A percentile compares a stretch with the other conserved stretches of the same genome.
Conservation (phyloP, 2,797 vertebrate genomes). For the Parauchenoglanis punctatus region DNA sequence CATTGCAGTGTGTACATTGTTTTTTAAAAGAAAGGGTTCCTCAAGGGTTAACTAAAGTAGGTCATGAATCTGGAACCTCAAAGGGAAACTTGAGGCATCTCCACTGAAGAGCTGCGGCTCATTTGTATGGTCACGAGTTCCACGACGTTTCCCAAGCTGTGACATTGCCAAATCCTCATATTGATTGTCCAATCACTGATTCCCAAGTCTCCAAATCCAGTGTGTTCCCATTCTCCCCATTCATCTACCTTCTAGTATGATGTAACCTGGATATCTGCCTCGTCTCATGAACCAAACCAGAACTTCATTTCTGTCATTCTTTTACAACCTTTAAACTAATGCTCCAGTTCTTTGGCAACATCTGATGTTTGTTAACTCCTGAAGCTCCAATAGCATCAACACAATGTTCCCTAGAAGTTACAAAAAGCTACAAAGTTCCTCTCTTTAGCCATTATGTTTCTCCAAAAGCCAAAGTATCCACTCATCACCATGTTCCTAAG, state of each 20-base stretch:
- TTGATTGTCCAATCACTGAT: background rate
- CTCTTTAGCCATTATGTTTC: background rate
- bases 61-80: too few species aligned
- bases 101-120: background rate
- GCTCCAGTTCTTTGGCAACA: background rate
- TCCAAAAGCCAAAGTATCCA: background rate
- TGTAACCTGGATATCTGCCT: background rate
- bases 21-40: background rate
- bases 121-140: background rate
- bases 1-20: too few species aligned
- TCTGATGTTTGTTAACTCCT: conserved; percentile 32
- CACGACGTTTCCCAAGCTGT: background rate
- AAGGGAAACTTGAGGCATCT: background rate
- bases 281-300: conserved; percentile 11
- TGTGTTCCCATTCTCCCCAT: background rate
- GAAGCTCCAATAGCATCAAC: conserved; percentile 14
- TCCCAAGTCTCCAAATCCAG: background rate
- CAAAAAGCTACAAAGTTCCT: background rate
- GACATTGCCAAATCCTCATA: background rate
- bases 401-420: background rate
- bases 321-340: background rate
- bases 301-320: conserved; percentile 1
- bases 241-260: background rate
- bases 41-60: background rate
- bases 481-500: conserved; percentile 12